Conservation (phyloP, 2,113 vertebrate genomes). For the Daphoenositta chrysoptera region DNA sequence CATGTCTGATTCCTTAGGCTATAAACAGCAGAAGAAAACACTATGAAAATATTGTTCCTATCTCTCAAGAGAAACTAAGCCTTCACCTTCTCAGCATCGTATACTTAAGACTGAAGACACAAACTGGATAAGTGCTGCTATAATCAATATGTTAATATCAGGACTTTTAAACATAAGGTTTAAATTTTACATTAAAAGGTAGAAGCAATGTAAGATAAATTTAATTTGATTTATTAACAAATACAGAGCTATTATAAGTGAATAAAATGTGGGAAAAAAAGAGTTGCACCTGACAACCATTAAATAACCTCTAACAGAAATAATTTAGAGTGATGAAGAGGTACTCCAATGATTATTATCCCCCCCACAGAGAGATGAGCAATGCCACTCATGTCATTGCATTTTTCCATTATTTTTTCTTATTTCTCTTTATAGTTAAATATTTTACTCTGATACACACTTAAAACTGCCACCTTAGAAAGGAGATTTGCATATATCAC, state of each 20-base stretch:
- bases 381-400: fast-evolving
- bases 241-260: background rate
- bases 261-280: background rate
- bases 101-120: background rate
- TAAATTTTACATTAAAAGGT: background rate
- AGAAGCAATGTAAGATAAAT: background rate
- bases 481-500: background rate
- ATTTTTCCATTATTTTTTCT: background rate
- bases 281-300: background rate
- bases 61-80: background rate
- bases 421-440: background rate
- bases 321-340: background rate
- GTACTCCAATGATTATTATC: background rate
- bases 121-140: background rate
- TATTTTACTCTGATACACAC: background rate
- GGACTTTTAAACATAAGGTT: background rate
- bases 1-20: background rate
- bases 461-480: background rate
- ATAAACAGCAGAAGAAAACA: background rate
- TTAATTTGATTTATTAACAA: background rate
- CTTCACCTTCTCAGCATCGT: background rate
- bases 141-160: background rate
- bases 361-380: background rate
- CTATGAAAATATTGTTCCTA: background rate
- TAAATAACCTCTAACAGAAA: background rate